These are phyloP conservation scores for Siphlonurus alternatus DNA, from an alignment of 2,888 invertebrate species.

Conservation along the genomic window DNA sequence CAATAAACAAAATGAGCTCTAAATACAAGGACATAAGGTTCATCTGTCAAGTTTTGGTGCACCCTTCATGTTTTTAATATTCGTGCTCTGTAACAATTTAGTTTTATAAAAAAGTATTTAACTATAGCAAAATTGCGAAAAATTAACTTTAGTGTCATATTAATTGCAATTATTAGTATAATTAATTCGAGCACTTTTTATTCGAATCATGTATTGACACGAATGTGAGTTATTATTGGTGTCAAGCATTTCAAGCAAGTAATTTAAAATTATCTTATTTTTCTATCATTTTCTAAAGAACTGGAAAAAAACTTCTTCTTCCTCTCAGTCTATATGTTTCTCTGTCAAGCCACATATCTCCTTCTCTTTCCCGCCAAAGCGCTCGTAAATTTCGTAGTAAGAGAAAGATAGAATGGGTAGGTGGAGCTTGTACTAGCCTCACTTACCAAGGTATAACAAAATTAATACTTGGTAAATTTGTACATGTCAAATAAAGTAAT, in stretches of 20 bases:
- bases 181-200: too few relatives aligned
- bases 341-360: conserved; percentile 3
- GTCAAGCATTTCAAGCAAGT: neutral
- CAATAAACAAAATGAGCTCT: too few relatives aligned
- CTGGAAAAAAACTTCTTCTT: neutral
- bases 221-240: too few relatives aligned
- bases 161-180: too few relatives aligned
- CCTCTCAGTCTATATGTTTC: neutral
- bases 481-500: neutral
- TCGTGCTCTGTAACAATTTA: too few relatives aligned
- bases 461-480: neutral
- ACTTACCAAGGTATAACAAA: neutral
- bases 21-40: too few relatives aligned
- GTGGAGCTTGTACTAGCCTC: conserved; percentile 3
- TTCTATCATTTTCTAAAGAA: neutral
- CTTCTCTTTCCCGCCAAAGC: conserved; percentile 4
- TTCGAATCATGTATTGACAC: too few relatives aligned
- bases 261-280: neutral
- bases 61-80: too few relatives aligned
- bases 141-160: too few relatives aligned
- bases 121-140: too few relatives aligned
- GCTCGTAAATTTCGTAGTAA: conserved; percentile 3
- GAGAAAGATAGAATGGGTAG: conserved; percentile 3
- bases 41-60: too few relatives aligned
- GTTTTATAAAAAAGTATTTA: too few relatives aligned